These are phyloP conservation scores for Mus spretus DNA, from an alignment of 2,797 vertebrate genomes.

Conservation along the genomic window DNA sequence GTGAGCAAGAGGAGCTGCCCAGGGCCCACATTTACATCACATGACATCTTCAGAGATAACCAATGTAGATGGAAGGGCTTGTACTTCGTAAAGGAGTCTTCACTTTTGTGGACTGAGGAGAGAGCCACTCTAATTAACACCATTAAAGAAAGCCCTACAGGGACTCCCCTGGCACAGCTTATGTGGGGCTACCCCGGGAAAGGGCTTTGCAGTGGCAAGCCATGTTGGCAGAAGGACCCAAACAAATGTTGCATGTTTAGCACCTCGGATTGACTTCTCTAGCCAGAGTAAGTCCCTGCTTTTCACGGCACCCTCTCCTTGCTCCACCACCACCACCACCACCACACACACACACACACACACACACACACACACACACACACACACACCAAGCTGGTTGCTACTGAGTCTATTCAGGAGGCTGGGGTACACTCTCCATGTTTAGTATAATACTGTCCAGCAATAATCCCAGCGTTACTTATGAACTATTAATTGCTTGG, in stretches of 20 bases:
- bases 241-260: background rate
- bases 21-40: background rate
- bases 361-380: background rate
- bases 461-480: background rate
- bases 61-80: background rate
- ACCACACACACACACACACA: too few relatives aligned
- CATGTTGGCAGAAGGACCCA: background rate
- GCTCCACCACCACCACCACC: background rate
- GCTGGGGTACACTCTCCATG: background rate
- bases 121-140: background rate
- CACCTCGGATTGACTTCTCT: background rate
- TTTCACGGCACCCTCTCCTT: background rate
- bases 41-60: background rate
- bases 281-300: background rate
- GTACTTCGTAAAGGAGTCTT: background rate
- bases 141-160: background rate
- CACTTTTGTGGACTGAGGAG: background rate
- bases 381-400: background rate
- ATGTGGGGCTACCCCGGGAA: too few relatives aligned
- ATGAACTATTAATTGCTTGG: background rate
- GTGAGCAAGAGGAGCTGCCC: background rate
- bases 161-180: background rate
- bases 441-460: background rate
- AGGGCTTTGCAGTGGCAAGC: rapidly evolving
- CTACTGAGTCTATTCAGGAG: background rate